phyloP scores from a whole-genome alignment of 2,888 invertebrate species.

The Aquatica leii region DNA sequence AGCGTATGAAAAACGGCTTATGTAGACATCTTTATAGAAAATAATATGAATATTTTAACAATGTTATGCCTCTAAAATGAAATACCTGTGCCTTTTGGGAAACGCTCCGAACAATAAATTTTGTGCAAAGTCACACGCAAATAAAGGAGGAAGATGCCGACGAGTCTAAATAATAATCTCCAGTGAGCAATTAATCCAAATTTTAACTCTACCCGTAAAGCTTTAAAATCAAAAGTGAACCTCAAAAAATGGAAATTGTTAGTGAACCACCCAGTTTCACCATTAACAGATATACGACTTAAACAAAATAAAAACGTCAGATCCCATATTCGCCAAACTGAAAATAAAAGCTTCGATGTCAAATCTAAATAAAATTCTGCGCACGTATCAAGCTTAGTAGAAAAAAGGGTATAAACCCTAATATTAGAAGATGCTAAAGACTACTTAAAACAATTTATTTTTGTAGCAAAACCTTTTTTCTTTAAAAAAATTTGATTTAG shows the following conservation, averaged over 20 bases:
- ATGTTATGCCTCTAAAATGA: conserved; percentile 41
- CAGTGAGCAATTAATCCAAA: conserved; percentile 37
- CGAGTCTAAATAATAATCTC: conserved; percentile 38
- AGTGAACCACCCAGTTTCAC: no score
- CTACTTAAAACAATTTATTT: conserved; percentile 17
- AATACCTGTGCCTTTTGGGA: conserved; percentile 39
- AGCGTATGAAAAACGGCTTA: conserved; percentile 41
- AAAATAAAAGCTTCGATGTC: conserved; percentile 49
- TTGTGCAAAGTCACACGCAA: conserved; percentile 33
- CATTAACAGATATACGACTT: conserved; percentile 21
- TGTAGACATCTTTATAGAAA: conserved; percentile 37
- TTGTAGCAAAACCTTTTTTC: no score
- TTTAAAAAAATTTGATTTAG: no score
- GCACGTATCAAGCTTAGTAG: conserved; percentile 51
- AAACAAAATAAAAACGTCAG: conserved; percentile 41
- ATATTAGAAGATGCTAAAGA: conserved; percentile 38
- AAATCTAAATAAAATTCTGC: conserved; percentile 47
- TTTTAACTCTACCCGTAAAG: conserved; percentile 28
- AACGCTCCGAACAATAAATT: conserved; percentile 32
- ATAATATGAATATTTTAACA: conserved; percentile 42
- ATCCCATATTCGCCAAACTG: conserved; percentile 24
- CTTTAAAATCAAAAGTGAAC: conserved; percentile 28
- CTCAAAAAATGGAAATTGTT: conserved; percentile 15
- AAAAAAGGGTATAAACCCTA: conserved; percentile 36
- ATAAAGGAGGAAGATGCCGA: conserved; percentile 34